phyloP scores from a whole-genome alignment of 2,113 vertebrate genomes.

The Hypomesus transpacificus region DNA sequence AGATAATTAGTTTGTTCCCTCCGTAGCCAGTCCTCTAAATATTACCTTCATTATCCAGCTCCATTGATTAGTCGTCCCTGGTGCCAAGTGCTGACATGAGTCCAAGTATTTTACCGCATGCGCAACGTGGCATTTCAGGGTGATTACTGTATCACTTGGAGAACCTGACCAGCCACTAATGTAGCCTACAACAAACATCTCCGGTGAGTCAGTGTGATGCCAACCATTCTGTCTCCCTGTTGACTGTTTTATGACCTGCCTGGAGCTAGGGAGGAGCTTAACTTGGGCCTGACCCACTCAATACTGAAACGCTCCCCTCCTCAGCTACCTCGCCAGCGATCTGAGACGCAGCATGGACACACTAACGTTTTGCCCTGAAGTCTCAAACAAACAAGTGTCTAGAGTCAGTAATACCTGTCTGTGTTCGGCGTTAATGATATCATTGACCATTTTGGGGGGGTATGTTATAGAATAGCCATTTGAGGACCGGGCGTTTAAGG shows the following conservation, averaged over 20 bases:
- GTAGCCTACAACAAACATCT: too few relatives aligned
- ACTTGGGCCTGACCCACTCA: too few relatives aligned
- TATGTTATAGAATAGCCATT: background rate
- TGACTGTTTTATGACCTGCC: too few relatives aligned
- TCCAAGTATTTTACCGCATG: conserved; percentile 26
- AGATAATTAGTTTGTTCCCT: conserved; percentile 45
- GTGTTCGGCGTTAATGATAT: too few relatives aligned
- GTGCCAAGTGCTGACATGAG: conserved; percentile 40
- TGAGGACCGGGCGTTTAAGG: conserved; percentile 24
- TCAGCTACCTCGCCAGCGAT: too few relatives aligned
- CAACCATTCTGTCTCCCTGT: too few relatives aligned
- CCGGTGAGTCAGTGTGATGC: too few relatives aligned
- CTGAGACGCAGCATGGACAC: too few relatives aligned
- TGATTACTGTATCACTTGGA: conserved; percentile 5
- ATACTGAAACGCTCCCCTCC: too few relatives aligned
- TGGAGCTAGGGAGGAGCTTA: too few relatives aligned
- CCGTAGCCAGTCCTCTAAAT: conserved; percentile 39
- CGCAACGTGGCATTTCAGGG: conserved; percentile 9
- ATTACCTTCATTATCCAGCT: conserved; percentile 48
- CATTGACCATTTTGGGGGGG: background rate
- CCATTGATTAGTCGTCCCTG: conserved; percentile 36
- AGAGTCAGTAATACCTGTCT: conserved; percentile 3
- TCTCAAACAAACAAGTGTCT: conserved; percentile 1
- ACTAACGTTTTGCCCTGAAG: background rate
- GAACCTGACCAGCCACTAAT: too few relatives aligned